A percentile compares a stretch with the other conserved stretches of the same genome.
Evolutionary conservation across 2,113 vertebrate genomes (phyloP).

Genomic region (Microcebus lehilahytsara): DNA sequence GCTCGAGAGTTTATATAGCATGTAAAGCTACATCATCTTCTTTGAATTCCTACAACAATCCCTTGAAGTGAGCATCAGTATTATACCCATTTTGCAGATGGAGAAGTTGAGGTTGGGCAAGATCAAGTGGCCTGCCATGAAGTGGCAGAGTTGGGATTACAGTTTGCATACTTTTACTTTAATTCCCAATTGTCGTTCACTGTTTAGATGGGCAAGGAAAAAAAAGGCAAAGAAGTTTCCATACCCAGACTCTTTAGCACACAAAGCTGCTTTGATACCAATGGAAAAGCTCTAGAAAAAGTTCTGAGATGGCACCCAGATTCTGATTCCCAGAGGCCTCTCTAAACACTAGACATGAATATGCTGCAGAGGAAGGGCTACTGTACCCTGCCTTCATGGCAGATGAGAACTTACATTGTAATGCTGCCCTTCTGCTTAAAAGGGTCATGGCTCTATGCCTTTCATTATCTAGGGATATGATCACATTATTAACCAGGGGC

Average conservation of each 20-base stretch:
- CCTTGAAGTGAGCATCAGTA: background rate
- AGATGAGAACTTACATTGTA: background rate
- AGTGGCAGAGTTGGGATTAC: background rate
- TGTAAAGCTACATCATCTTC: background rate
- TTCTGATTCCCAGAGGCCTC: background rate
- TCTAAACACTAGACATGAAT: background rate
- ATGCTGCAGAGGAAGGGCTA: background rate
- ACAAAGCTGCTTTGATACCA: background rate
- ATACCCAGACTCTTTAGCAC: background rate
- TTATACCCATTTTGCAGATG: background rate
- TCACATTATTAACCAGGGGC: constrained; percentile 31
- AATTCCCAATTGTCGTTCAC: background rate
- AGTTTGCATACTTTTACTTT: background rate
- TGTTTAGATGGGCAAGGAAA: background rate
- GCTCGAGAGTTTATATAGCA: background rate
- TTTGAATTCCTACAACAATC: background rate
- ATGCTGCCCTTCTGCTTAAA: background rate
- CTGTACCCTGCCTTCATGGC: background rate
- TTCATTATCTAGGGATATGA: background rate
- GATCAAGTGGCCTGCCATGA: background rate
- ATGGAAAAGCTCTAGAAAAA: background rate
- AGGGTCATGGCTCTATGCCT: background rate
- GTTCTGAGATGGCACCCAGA: background rate
- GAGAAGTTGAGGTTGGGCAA: background rate
- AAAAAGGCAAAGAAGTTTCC: background rate